phyloP scores from a whole-genome alignment of 2,797 vertebrate genomes.

The Typhlichthys subterraneus region DNA sequence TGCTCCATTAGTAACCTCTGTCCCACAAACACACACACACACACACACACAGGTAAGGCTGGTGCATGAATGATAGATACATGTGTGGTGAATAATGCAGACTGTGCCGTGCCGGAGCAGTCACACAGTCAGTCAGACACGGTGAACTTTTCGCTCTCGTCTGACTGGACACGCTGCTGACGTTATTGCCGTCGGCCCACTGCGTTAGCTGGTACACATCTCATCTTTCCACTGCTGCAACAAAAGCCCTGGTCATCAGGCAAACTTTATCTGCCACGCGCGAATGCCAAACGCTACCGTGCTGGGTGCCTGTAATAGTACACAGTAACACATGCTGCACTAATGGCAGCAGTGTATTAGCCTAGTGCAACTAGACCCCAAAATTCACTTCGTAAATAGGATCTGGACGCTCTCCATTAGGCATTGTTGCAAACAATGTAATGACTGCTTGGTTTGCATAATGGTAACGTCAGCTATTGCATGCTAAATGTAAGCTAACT shows the following conservation, averaged over 20 bases:
- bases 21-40: slow-evolving; percentile 14
- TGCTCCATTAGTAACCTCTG: slow-evolving; percentile 7
- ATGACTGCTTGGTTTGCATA: no score
- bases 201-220: slow-evolving; percentile 20
- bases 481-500: no score
- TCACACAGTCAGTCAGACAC: slow-evolving; percentile 45
- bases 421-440: no score
- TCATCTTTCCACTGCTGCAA: slow-evolving; percentile 20
- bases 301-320: no score
- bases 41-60: slow-evolving; percentile 10
- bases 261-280: no score
- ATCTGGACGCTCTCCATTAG: no score
- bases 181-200: slow-evolving; percentile 24
- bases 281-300: no score
- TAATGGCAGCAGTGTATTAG: no score
- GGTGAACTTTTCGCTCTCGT: slow-evolving; percentile 55
- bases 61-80: slow-evolving; percentile 65
- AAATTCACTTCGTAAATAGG: no score
- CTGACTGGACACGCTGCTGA: slow-evolving; percentile 26
- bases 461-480: no score
- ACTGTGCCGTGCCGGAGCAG: slow-evolving; percentile 36
- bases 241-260: slow-evolving; percentile 1
- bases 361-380: no score
- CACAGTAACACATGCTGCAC: no score
- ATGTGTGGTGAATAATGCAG: slow-evolving; percentile 62